Conservation (phyloP, 2,888 invertebrate genomes). For the Silvanus unidentatus region DNA sequence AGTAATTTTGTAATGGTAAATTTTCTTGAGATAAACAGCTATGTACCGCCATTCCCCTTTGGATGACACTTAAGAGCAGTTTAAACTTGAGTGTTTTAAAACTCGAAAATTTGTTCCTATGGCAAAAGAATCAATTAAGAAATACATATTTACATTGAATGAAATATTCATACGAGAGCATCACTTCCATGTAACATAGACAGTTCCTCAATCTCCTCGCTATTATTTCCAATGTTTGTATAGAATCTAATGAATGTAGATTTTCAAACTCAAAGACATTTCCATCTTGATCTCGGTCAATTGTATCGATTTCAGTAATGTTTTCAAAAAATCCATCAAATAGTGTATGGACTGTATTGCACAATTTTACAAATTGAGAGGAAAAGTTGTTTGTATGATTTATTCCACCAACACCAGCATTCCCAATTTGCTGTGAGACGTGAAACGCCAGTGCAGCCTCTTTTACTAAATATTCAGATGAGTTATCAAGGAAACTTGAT, state of each 20-base stretch:
- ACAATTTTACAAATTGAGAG: constrained; percentile 22
- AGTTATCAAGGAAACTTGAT: constrained; percentile 20
- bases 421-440: constrained; percentile 25
- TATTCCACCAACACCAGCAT: constrained; percentile 23
- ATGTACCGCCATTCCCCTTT: constrained; percentile 20
- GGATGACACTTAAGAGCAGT: constrained; percentile 21
- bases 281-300: constrained; percentile 11
- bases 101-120: constrained; percentile 22
- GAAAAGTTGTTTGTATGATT: constrained; percentile 26
- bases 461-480: constrained; percentile 15
- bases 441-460: constrained; percentile 23
- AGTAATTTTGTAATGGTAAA: constrained; percentile 15
- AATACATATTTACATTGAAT: background rate
- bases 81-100: constrained; percentile 24
- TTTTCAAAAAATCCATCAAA: constrained; percentile 23
- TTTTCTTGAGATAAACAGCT: constrained; percentile 17
- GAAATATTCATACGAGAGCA: constrained; percentile 18
- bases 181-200: constrained; percentile 19
- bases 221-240: constrained; percentile 13
- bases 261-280: constrained; percentile 18
- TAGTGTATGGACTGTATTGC: constrained; percentile 22
- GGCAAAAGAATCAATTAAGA: constrained; percentile 5
- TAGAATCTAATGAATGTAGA: constrained; percentile 10
- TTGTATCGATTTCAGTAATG: constrained; percentile 20
- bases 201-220: constrained; percentile 22